Evolutionary conservation across 37 sponge, comb jelly and placozoan species (phyloP).

Genomic region (Tethya wilhelma): DNA sequence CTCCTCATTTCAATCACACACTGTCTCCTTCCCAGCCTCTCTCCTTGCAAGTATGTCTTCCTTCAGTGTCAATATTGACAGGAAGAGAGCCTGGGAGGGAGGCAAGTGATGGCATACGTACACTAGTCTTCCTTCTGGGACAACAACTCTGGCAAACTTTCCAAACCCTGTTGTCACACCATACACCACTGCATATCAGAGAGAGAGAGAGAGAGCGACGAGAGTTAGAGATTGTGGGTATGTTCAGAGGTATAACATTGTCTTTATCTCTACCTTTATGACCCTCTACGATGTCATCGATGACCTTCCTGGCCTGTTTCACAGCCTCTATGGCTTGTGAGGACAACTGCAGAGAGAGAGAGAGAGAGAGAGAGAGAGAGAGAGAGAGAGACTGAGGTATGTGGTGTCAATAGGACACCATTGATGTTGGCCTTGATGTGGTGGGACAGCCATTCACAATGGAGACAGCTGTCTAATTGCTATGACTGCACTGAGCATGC

Average conservation of each 20-base stretch:
- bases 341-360: constrained; percentile 44
- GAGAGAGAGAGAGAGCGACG: neutral
- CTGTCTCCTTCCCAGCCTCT: too few relatives aligned
- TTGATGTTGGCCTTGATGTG: too few relatives aligned
- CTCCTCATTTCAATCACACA: neutral
- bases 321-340: constrained; percentile 42
- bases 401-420: neutral
- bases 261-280: constrained; percentile 43
- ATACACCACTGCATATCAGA: constrained; percentile 73
- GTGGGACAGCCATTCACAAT: too few relatives aligned
- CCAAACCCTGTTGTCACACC: constrained; percentile 95
- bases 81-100: constrained; percentile 1
- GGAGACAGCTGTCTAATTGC: too few relatives aligned
- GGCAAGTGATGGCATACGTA: constrained; percentile 12
- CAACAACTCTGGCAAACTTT: constrained; percentile 79
- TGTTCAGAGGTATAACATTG: neutral
- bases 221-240: neutral
- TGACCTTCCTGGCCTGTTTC: constrained; percentile 47
- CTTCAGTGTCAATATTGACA: too few relatives aligned
- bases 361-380: neutral
- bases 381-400: too few relatives aligned
- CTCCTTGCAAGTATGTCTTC: too few relatives aligned
- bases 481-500: too few relatives aligned
- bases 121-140: constrained; percentile 62
- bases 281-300: constrained; percentile 62